A percentile compares a stretch with the other conserved stretches of the same genome.
Conservation (phyloP, 2,797 vertebrate genomes). For the Rhinogobio ventralis region DNA sequence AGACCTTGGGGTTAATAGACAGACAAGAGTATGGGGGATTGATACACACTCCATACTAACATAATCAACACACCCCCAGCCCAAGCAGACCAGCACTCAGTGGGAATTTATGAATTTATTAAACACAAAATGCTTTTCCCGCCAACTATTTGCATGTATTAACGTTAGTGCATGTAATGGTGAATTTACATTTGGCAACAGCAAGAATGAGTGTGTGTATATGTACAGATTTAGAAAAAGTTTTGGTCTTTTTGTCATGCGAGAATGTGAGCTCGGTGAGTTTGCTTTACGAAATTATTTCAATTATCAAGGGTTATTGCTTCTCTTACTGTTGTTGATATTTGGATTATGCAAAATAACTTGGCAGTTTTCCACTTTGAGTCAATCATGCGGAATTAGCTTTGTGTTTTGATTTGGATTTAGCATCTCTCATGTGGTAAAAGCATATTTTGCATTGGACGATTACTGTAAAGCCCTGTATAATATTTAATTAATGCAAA, state of each 20-base stretch:
- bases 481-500: conserved; percentile 30
- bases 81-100: conserved; percentile 73
- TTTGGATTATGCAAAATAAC: conserved; percentile 66
- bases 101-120: conserved; percentile 34
- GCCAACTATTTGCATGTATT: conserved; percentile 20
- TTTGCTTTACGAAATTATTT: conserved; percentile 67
- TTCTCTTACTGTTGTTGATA: conserved; percentile 63
- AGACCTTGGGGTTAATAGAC: conserved; percentile 84
- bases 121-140: conserved; percentile 15
- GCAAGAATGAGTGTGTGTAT: neutral
- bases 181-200: neutral
- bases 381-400: conserved; percentile 64
- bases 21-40: conserved; percentile 84
- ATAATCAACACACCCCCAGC: conserved; percentile 69
- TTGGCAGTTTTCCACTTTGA: conserved; percentile 67
- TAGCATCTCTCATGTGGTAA: conserved; percentile 51
- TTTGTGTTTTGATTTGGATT: conserved; percentile 62
- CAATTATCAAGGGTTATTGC: conserved; percentile 62
- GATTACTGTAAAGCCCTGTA: conserved; percentile 27
- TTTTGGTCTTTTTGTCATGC: conserved; percentile 53
- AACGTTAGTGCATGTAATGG: neutral
- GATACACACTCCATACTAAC: conserved; percentile 72
- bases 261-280: conserved; percentile 54
- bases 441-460: conserved; percentile 33
- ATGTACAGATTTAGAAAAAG: neutral